Base-by-base conservation (phyloP, 2,113 vertebrate genomes). In the Laticauda colubrina region DNA sequence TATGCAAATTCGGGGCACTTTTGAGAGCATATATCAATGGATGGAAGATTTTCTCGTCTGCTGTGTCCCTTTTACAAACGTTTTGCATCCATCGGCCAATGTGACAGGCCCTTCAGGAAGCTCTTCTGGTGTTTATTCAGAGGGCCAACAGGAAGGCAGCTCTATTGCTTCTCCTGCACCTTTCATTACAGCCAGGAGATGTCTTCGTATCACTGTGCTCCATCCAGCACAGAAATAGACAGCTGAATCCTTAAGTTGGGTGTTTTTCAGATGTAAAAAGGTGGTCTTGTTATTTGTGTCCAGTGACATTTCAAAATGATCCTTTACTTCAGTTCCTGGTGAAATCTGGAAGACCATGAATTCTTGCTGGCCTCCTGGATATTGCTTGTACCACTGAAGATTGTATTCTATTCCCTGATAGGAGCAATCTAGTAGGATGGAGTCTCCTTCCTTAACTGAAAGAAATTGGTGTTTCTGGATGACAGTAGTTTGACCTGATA, bases 281-380 rank as follows among this genome's bases (percentile, higher is more conserved):
- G 61, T n/a, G 26, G 29, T 14, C 29, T 69, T 69, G 29, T n/a
- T 11, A 0, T 14, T 12, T 69, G 61, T 69, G 29, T 69, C 61
- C 29, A 69, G 26, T 5, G 1, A n/a, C 29, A 69, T 69, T 1
- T n/a, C 4, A 15, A 69, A n/a, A 69, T 69, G 0, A 69, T 69
- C 64, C 12, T n/a, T n/a, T 64, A 0, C 11, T 69, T 5, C 4
- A 15, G 64, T 34, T 0, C 4, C 29, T 69, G 64, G 15, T 15
- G 29, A 2, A 14, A 5, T 6, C 29, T 0, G 1, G 14, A 15
- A 34, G 0, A 15, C n/a, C 29, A 69, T 15, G 4, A n/a, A 69
- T 4, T 34, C 29, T 69, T 12, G 29, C 29, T 14, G 61, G 29
- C 4, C 29, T 2, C 64, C 64, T 69, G 64, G 64, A 69, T n/a